Base-by-base conservation (phyloP, 2,113 vertebrate genomes). In the Cynopterus brachyotis region DNA sequence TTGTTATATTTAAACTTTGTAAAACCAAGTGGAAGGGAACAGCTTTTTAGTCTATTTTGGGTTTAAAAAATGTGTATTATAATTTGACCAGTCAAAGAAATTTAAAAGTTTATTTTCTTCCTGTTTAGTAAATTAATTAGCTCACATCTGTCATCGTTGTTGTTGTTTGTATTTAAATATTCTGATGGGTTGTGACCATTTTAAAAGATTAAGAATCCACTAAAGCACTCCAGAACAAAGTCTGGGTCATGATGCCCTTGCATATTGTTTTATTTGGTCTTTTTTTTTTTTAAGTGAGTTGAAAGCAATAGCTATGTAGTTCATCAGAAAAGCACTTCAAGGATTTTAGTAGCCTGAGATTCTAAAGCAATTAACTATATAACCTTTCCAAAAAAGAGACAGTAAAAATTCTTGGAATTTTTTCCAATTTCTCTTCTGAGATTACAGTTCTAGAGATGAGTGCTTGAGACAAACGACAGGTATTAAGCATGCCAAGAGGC, bases 361-460 rank as follows among this genome's bases (percentile, higher is more conserved):
- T 89, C 55, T 76, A 88, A 92, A 78, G 26, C 30, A 92, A 78
- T 94, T 73, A 93, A 50, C 81, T 89, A 5, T 76, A 7, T 55
- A 81, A 92, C 24, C 60, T 92, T 95, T 89, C 40, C 47, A 89
- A 96, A 95, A 6, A 81, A 94, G 79, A 90, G 17, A 64, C 35
- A 73, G 35, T 95, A 91, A 88, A 95, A 40, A 73, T 78, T 84
- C 85, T 83, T 93, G 20, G 47, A 86, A 92, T 47, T 84, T 81
- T 76, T 93, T 78, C 75, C 64, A 92, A 81, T 73, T 95, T 95
- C 55, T 92, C 1, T 66, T 94, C 53, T 81, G 76, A 75, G 81
- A 78, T 84, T 83, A 62, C 17, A 32, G 59, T 70, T 6, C 35
- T 72, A 24, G 35, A 81, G 53, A 78, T 73, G 78, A 55, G 8